These are phyloP conservation scores for Mesembrinibis cayennensis DNA, from an alignment of 2,113 vertebrate genomes.

Conservation along the genomic window DNA sequence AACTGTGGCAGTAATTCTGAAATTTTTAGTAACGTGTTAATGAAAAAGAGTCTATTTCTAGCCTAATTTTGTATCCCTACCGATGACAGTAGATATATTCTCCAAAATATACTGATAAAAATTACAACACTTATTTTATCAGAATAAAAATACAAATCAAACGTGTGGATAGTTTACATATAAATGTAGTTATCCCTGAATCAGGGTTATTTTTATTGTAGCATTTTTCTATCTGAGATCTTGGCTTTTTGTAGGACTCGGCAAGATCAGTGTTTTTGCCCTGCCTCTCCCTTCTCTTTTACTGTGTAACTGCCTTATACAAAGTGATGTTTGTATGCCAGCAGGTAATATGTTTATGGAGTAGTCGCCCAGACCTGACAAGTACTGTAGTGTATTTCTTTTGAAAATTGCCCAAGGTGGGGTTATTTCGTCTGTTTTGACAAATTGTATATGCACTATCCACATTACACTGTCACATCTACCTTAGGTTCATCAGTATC, in stretches of 20 bases:
- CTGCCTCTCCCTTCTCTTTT: neutral
- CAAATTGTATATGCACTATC: constrained; percentile 12
- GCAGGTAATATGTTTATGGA: constrained; percentile 23
- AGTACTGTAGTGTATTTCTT: constrained; percentile 23
- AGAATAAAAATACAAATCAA: neutral
- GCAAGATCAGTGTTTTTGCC: neutral
- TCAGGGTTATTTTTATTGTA: neutral
- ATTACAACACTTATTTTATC: neutral
- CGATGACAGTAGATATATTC: neutral
- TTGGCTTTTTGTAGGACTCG: neutral
- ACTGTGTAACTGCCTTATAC: constrained; percentile 13
- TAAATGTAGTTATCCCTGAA: neutral
- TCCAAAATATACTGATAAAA: neutral
- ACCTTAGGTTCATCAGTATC: constrained; percentile 20
- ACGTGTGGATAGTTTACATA: neutral
- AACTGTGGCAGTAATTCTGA: neutral
- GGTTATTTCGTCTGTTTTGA: constrained; percentile 30
- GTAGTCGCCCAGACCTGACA: constrained; percentile 52
- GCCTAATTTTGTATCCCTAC: neutral
- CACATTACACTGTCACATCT: neutral
- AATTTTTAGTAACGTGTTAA: neutral
- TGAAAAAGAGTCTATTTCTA: neutral
- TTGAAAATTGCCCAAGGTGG: constrained; percentile 49
- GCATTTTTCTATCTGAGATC: neutral
- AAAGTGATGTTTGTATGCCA: constrained; percentile 52